phyloP scores from a whole-genome alignment of 2,797 vertebrate genomes.

The Trematomus bernacchii region DNA sequence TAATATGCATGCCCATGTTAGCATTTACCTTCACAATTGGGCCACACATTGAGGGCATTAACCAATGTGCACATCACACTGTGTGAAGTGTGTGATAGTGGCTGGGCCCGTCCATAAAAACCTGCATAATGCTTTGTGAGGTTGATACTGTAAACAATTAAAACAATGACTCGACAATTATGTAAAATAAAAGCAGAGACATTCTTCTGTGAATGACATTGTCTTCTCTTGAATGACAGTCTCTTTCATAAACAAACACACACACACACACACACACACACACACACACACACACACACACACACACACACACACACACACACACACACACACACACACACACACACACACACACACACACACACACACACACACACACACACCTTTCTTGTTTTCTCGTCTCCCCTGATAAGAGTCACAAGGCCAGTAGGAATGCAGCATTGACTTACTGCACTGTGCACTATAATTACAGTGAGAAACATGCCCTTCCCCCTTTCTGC shows the following conservation, averaged over 20 bases:
- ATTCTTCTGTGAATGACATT: neutral
- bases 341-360: too few relatives aligned
- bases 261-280: neutral
- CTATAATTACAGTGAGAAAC: conserved; percentile 7
- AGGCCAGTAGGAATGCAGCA: conserved; percentile 3
- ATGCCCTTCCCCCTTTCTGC: too few relatives aligned
- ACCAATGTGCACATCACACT: neutral
- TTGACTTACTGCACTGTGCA: conserved; percentile 8
- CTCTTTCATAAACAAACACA: too few relatives aligned
- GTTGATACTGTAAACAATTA: neutral
- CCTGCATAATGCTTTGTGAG: neutral
- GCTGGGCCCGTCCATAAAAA: neutral
- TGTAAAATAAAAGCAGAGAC: conserved; percentile 4
- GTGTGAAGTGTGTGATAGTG: neutral
- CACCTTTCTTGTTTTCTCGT: neutral
- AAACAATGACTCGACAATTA: neutral
- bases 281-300: too few relatives aligned
- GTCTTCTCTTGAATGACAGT: neutral
- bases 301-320: too few relatives aligned
- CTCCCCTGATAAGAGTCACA: neutral
- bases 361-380: too few relatives aligned
- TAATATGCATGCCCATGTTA: neutral
- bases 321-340: too few relatives aligned
- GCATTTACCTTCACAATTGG: neutral
- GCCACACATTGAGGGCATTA: too few relatives aligned